Evolutionary conservation across 2,113 vertebrate species (phyloP).

Genomic region (Tetrax tetrax): DNA sequence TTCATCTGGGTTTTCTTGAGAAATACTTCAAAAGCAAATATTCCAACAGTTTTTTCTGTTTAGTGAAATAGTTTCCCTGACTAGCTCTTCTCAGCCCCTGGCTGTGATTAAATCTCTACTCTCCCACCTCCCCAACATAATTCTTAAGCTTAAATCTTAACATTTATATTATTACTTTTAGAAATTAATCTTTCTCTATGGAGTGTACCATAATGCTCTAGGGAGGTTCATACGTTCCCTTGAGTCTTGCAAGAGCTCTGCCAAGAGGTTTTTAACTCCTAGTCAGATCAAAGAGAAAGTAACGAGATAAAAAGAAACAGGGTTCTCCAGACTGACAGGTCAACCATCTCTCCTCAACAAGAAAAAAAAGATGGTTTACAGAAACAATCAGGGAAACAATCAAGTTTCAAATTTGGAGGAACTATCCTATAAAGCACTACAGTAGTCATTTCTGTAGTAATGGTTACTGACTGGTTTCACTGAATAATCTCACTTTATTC

Average conservation of each 20-base stretch:
- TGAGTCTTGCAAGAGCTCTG: neutral
- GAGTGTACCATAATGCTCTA: neutral
- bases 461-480: neutral
- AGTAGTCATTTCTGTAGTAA: neutral
- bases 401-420: neutral
- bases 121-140: neutral
- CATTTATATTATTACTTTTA: neutral
- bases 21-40: constrained; percentile 33
- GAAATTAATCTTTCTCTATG: constrained; percentile 16
- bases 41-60: neutral
- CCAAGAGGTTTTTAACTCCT: neutral
- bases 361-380: neutral
- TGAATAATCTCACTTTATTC: neutral
- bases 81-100: neutral
- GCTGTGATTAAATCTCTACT: neutral
- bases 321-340: neutral
- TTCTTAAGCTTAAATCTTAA: constrained; percentile 2
- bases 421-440: neutral
- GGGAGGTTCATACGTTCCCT: accelerated
- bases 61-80: neutral
- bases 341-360: neutral
- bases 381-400: neutral
- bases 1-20: neutral
- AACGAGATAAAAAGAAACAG: neutral
- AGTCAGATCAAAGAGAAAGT: neutral